Percentiles rank a stretch among this genome's conserved stretches.
These are phyloP conservation scores for Xestia rhomboidea DNA, from an alignment of 2,888 invertebrate species.

Conservation along the genomic window DNA sequence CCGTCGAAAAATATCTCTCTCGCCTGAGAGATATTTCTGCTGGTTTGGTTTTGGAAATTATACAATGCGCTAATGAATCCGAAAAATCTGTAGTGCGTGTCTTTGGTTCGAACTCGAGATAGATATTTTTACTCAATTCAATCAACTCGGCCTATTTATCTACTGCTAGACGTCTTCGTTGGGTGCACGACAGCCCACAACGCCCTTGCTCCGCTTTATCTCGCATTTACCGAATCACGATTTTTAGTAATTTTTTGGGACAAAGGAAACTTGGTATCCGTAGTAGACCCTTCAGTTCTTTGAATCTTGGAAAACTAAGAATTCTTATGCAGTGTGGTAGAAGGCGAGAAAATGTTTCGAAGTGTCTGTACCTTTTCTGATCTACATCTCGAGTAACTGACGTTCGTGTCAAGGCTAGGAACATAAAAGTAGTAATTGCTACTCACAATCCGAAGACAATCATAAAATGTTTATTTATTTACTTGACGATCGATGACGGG, in stretches of 20 bases:
- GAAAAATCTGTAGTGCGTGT: background rate
- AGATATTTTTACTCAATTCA: background rate
- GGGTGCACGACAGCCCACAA: background rate
- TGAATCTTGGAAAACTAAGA: background rate
- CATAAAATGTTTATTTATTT: constrained; percentile 54
- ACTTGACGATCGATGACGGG: constrained; percentile 55
- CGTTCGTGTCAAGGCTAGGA: background rate
- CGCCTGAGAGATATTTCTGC: too few relatives aligned
- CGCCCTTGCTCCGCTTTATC: background rate
- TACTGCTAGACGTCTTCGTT: background rate
- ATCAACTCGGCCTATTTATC: background rate
- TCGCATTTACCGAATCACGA: background rate
- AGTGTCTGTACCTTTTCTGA: background rate
- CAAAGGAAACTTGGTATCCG: background rate
- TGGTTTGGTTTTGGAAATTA: background rate
- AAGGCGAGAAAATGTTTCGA: background rate
- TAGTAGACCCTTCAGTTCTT: background rate
- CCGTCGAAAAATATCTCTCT: background rate
- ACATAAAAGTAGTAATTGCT: constrained; percentile 13
- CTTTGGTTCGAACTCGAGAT: background rate
- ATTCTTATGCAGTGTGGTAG: background rate
- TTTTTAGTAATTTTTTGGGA: background rate
- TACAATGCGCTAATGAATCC: too few relatives aligned
- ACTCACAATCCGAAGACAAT: constrained; percentile 14
- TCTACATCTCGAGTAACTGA: background rate